Evolutionary conservation across 2,113 vertebrate genomes (phyloP).

Genomic region (Chelonoidis abingdonii): DNA sequence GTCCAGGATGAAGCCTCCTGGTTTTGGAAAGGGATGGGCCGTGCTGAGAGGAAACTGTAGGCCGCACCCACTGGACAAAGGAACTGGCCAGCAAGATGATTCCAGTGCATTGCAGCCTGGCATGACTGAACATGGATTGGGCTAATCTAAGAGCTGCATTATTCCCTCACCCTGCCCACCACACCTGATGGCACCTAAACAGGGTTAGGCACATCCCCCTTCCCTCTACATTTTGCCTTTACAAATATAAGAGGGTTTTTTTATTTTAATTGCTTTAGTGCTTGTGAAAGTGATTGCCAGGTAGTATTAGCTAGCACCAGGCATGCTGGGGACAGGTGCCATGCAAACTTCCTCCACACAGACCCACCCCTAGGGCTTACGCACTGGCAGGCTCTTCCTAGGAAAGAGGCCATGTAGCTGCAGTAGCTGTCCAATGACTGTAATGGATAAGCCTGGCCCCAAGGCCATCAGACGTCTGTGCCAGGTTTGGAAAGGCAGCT

Average conservation of each 20-base stretch:
- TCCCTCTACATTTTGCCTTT: not conserved
- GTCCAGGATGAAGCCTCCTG: not conserved
- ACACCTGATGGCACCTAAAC: not conserved
- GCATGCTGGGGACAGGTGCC: not conserved
- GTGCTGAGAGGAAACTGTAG: not conserved
- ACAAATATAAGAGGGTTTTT: not conserved
- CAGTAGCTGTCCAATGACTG: not conserved
- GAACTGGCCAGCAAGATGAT: not conserved
- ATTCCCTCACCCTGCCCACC: not conserved
- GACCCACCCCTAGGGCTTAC: not conserved
- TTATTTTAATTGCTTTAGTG: not conserved
- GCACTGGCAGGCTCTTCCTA: not conserved
- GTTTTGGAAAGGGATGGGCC: not conserved
- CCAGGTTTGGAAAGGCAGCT: not conserved
- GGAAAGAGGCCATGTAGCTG: not conserved
- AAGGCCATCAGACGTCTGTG: not conserved
- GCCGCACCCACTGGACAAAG: accelerated
- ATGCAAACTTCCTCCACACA: not conserved
- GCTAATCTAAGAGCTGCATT: not conserved
- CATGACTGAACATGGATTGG: not conserved
- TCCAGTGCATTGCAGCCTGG: not conserved
- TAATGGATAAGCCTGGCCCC: not conserved
- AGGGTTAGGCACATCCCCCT: accelerated
- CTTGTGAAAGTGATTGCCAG: not conserved
- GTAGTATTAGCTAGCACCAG: not conserved